Conservation (phyloP, 2,888 invertebrate genomes). For the Gortyna flavago region DNA sequence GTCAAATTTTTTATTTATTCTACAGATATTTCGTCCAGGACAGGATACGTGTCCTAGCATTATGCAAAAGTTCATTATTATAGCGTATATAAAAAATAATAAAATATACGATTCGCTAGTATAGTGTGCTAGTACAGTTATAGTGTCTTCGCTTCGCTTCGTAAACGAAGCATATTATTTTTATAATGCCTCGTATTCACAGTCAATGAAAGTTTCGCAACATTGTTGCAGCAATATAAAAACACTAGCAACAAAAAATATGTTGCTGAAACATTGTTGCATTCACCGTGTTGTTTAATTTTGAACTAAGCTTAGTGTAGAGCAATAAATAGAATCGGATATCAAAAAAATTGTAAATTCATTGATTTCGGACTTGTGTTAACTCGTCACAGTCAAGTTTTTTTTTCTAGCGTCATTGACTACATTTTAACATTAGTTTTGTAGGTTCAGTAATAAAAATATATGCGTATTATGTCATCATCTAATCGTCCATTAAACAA, state of each 20-base stretch:
- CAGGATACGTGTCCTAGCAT: background rate
- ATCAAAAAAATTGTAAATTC: background rate
- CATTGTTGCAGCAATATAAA: too few species aligned
- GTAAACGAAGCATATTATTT: background rate
- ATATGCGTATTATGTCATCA: background rate
- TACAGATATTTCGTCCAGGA: background rate
- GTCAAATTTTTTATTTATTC: background rate
- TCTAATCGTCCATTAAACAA: slow-evolving; percentile 10
- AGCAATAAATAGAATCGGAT: background rate
- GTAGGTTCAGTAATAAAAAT: slow-evolving; percentile 29
- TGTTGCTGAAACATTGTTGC: background rate
- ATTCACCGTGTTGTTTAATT: background rate
- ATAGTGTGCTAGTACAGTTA: too few species aligned
- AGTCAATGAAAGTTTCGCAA: background rate
- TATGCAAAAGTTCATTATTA: slow-evolving; percentile 1
- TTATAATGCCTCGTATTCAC: background rate
- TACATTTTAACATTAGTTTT: slow-evolving; percentile 7
- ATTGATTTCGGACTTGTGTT: slow-evolving; percentile 1
- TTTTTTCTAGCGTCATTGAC: slow-evolving; percentile 14
- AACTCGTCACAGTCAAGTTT: slow-evolving; percentile 9
- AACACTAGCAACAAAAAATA: background rate
- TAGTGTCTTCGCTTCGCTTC: too few species aligned
- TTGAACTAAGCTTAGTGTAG: background rate
- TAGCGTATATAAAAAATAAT: slow-evolving; percentile 2
- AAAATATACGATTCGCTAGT: too few species aligned